Conservation (phyloP, 2,113 vertebrate species). For the Agapornis roseicollis region DNA sequence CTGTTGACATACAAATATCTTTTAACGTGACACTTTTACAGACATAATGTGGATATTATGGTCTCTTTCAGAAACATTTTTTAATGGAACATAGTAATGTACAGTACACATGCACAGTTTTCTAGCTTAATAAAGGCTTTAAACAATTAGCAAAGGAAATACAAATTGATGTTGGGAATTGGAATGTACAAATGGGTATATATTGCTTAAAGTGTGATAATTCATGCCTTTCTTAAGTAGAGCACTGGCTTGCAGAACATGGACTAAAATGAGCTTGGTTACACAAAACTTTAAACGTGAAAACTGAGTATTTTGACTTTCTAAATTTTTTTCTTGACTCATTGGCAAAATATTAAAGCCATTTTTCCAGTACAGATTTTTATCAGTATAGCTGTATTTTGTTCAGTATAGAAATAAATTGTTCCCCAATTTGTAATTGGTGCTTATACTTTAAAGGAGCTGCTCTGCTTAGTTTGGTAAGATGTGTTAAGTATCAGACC, state of each 20-base stretch:
- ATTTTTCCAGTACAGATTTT: not conserved
- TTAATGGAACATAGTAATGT: not conserved
- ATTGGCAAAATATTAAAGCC: not conserved
- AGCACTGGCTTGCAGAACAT: not conserved
- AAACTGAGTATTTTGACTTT: not conserved
- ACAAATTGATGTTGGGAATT: not conserved
- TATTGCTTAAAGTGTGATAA: not conserved
- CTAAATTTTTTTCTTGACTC: not conserved
- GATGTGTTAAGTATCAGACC: not conserved
- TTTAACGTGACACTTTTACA: not conserved
- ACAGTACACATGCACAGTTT: not conserved
- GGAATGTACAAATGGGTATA: not conserved
- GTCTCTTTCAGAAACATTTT: not conserved
- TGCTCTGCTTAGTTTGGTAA: not conserved
- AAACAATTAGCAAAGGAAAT: not conserved
- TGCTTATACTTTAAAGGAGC: not conserved
- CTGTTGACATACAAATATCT: not conserved
- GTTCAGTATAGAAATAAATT: not conserved
- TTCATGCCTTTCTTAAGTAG: not conserved
- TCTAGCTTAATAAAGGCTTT: not conserved
- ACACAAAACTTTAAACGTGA: not conserved
- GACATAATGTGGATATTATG: not conserved
- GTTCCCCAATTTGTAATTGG: not conserved
- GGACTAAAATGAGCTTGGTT: not conserved
- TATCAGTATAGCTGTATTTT: not conserved